phyloP scores from a whole-genome alignment of 1,140 invertebrate species.

The Solenopsis invicta region DNA sequence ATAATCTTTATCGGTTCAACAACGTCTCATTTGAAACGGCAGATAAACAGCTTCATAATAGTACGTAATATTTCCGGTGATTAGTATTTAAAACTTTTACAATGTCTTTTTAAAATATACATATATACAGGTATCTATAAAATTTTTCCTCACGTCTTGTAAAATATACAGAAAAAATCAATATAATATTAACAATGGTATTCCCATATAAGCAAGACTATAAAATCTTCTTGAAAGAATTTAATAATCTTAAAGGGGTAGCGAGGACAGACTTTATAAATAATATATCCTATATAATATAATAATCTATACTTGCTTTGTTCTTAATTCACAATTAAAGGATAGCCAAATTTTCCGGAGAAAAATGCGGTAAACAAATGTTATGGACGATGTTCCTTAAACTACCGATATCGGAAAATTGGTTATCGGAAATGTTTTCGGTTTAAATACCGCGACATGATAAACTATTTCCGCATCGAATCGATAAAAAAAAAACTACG shows the following conservation, averaged over 20 bases:
- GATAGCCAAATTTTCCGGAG: slow-evolving; percentile 27
- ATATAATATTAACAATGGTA: too few relatives aligned
- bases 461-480: slow-evolving; percentile 43
- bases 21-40: neutral
- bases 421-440: slow-evolving; percentile 54
- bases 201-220: too few relatives aligned
- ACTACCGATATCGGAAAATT: slow-evolving; percentile 50
- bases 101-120: neutral
- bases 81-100: neutral
- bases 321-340: neutral
- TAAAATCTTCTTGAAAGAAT: too few relatives aligned
- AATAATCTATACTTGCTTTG: neutral
- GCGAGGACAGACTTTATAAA: too few relatives aligned
- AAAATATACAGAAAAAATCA: too few relatives aligned
- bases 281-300: neutral
- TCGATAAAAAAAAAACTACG: slow-evolving; percentile 52
- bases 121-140: too few relatives aligned
- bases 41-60: slow-evolving; percentile 3
- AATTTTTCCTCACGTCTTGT: too few relatives aligned
- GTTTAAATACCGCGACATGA: slow-evolving; percentile 47
- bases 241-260: too few relatives aligned
- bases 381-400: slow-evolving; percentile 31
- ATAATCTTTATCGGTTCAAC: slow-evolving; percentile 2
- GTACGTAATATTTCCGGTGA: slow-evolving; percentile 18
- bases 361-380: neutral